Conservation (phyloP, 2,113 vertebrate genomes). For the Octodon degus region DNA sequence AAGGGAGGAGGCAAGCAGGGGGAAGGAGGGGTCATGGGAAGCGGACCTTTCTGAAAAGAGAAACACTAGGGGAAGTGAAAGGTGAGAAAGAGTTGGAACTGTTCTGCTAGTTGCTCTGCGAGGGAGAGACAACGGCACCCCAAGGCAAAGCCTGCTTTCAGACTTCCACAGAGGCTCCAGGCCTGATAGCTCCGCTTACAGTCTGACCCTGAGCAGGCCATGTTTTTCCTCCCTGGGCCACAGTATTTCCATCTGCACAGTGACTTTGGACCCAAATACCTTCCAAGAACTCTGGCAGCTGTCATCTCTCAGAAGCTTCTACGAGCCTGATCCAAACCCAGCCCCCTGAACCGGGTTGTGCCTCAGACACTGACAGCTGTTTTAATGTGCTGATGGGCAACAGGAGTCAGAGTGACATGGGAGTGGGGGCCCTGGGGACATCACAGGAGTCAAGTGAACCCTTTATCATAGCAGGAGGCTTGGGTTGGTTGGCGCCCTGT, state of each 20-base stretch:
- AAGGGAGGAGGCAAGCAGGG: not conserved
- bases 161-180: not conserved
- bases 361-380: not conserved
- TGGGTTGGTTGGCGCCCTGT: not conserved
- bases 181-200: not conserved
- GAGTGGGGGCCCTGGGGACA: not conserved
- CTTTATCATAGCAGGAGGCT: not conserved
- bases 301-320: conserved; percentile 48
- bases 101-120: not conserved
- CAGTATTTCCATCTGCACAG: not conserved
- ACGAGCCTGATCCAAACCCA: not conserved
- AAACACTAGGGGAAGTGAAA: not conserved
- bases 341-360: not conserved
- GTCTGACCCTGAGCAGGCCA: not conserved
- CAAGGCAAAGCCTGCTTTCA: not conserved
- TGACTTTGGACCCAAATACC: not conserved
- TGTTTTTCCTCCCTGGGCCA: not conserved
- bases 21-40: conserved; percentile 26
- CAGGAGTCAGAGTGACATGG: not conserved
- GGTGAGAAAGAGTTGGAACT: not conserved
- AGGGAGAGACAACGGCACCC: not conserved
- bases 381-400: not conserved
- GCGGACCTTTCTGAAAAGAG: not conserved
- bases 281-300: not conserved
- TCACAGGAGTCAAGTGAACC: not conserved